Conservation (phyloP, 2,888 invertebrate species). For the Acleris emargana region DNA sequence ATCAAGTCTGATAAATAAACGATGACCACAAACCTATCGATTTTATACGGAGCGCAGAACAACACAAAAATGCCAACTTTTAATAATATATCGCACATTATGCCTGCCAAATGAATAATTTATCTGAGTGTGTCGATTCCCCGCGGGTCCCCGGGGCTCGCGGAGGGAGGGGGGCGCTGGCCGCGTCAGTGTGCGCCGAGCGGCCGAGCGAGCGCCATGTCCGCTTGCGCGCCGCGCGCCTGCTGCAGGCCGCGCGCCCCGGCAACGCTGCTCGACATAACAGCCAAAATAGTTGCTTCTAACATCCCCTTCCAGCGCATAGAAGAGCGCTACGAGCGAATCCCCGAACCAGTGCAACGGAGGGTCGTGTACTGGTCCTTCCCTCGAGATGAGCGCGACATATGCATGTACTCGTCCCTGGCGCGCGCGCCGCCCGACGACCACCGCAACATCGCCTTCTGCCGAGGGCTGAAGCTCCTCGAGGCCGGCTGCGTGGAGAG, state of each 20-base stretch:
- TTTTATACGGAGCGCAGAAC: slow-evolving; percentile 62
- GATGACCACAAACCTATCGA: slow-evolving; percentile 56
- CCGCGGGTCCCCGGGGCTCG: slow-evolving; percentile 73
- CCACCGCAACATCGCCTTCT: slow-evolving; percentile 92
- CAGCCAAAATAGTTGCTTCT: slow-evolving; percentile 92
- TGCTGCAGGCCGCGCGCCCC: slow-evolving; percentile 85
- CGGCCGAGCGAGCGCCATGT: slow-evolving; percentile 82
- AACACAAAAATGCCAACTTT: slow-evolving; percentile 80
- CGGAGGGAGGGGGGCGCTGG: slow-evolving; percentile 50
- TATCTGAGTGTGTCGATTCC: slow-evolving; percentile 79
- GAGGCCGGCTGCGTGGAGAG: slow-evolving; percentile 92
- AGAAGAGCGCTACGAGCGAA: slow-evolving; percentile 93
- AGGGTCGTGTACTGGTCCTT: slow-evolving; percentile 95
- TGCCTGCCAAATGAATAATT: slow-evolving; percentile 82
- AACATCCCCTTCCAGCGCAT: slow-evolving; percentile 93
- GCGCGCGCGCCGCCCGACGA: slow-evolving; percentile 85
- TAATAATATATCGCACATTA: slow-evolving; percentile 83
- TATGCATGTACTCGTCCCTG: slow-evolving; percentile 95
- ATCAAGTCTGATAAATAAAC: slow-evolving; percentile 45
- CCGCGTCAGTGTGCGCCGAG: slow-evolving; percentile 78
- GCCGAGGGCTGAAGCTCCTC: slow-evolving; percentile 92
- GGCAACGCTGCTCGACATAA: slow-evolving; percentile 91
- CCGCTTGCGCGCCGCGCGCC: slow-evolving; percentile 81
- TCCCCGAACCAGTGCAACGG: slow-evolving; percentile 94
- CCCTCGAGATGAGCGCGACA: slow-evolving; percentile 93